Evolutionary conservation across 2,888 invertebrate genomes (phyloP), one percentile per base, ranked within the genome.

Genomic region (Limnephilus rhombicus): DNA sequence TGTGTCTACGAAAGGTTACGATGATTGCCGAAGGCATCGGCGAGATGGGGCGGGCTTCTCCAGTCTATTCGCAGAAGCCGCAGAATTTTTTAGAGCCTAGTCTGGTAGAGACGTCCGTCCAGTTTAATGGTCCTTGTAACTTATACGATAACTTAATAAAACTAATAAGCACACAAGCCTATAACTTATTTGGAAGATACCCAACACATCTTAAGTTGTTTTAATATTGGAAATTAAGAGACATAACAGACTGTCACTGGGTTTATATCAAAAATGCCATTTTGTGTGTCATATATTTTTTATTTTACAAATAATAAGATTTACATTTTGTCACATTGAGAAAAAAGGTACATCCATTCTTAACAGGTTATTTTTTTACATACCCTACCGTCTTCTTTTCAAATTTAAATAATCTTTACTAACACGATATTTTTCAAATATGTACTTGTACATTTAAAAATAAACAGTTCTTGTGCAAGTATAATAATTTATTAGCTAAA

Each of bases 271-370:
- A 18, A 68, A 24, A 68, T 68, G 2, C 9, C 18, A 24, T 68
- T 68, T 24, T n/a, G 45, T 24, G 68, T 68, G 24, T 68, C 24
- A 24, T 34, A 37, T 37, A 37, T 90, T 81, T 81, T 91, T 91
- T 82, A 91, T 81, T 91, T 87, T 91, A 91, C 91, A 91, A 91
- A 91, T 91, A 91, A 81, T 91, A 88, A 81, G 88, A 87, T 91
- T 89, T 89, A 89, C 88, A 89, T 91, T 91, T 91, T 91, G 91
- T 91, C 87, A 91, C 91, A 91, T 91, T 87, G 91, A 91, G 91
- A 91, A 91, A 91, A 91, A 91, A 49, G 53, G 80, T 91, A 91
- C 91, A 91, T 91, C 80, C 53, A 91, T 91, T 83, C 91, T 87
- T 91, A 91, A 86, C 7, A 81, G 41, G 80, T 53, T 53, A 31